These are phyloP conservation scores for Coenonympha arcania DNA, from an alignment of 2,888 invertebrate species.

Conservation along the genomic window DNA sequence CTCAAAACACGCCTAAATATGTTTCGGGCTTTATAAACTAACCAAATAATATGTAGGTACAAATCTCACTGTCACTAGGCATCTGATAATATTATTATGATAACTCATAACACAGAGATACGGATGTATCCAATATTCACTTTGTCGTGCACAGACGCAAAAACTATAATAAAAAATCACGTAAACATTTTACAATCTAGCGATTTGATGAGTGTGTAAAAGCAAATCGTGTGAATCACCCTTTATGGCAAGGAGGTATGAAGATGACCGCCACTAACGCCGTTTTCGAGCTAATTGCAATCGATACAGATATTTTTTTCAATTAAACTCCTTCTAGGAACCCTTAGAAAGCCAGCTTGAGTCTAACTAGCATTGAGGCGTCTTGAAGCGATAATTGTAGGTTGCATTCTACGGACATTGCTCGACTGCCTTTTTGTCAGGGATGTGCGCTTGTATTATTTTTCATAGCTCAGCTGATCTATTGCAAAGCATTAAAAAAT, in stretches of 20 bases:
- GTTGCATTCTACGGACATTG: slow-evolving; percentile 19
- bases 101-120: too few relatives aligned
- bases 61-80: too few relatives aligned
- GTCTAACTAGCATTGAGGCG: slow-evolving; percentile 26
- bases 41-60: too few relatives aligned
- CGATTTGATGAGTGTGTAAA: not conserved
- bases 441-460: not conserved
- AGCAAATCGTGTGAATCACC: slow-evolving; percentile 1
- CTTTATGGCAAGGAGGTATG: slow-evolving; percentile 6
- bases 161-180: too few relatives aligned
- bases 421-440: not conserved
- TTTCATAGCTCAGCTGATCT: too few relatives aligned
- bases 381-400: slow-evolving; percentile 14
- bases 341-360: slow-evolving; percentile 18
- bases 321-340: slow-evolving; percentile 26
- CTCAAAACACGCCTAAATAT: too few relatives aligned
- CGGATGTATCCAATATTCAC: too few relatives aligned
- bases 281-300: slow-evolving; percentile 22
- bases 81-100: too few relatives aligned
- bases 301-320: slow-evolving; percentile 29
- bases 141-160: too few relatives aligned
- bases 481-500: too few relatives aligned
- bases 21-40: too few relatives aligned
- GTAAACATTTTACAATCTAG: not conserved
- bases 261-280: slow-evolving; percentile 21